These are phyloP conservation scores for Xestoiulus laeticollis DNA, from an alignment of 2,888 invertebrate species.

Conservation along the genomic window DNA sequence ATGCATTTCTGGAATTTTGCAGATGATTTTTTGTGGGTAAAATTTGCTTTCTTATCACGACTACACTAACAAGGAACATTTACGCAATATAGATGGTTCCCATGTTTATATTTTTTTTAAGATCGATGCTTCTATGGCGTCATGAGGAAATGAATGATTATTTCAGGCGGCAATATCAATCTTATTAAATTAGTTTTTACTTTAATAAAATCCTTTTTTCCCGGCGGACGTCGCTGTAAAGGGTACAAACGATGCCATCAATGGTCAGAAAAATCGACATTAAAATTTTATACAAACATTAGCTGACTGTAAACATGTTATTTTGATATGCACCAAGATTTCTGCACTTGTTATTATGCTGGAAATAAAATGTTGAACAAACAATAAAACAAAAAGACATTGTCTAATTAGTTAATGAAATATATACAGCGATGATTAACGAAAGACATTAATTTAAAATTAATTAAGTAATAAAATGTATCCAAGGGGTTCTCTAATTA, in stretches of 20 bases:
- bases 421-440: too few species aligned
- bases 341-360: neutral
- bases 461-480: too few species aligned
- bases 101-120: too few species aligned
- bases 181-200: neutral
- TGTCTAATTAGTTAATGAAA: neutral
- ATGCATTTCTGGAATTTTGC: too few species aligned
- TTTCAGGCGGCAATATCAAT: neutral
- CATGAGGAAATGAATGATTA: neutral
- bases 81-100: too few species aligned
- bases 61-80: too few species aligned
- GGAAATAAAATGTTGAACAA: neutral
- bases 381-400: neutral
- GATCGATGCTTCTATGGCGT: neutral
- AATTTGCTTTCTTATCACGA: too few species aligned
- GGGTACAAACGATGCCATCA: neutral
- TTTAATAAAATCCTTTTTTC: neutral
- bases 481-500: too few species aligned
- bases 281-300: neutral
- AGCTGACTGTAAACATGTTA: neutral
- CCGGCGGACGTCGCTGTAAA: neutral
- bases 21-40: too few species aligned
- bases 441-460: too few species aligned
- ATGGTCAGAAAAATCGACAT: neutral
- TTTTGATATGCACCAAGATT: neutral